Base-by-base conservation (phyloP, 2,888 invertebrate genomes). In the Drosophila pseudotalamancana region DNA sequence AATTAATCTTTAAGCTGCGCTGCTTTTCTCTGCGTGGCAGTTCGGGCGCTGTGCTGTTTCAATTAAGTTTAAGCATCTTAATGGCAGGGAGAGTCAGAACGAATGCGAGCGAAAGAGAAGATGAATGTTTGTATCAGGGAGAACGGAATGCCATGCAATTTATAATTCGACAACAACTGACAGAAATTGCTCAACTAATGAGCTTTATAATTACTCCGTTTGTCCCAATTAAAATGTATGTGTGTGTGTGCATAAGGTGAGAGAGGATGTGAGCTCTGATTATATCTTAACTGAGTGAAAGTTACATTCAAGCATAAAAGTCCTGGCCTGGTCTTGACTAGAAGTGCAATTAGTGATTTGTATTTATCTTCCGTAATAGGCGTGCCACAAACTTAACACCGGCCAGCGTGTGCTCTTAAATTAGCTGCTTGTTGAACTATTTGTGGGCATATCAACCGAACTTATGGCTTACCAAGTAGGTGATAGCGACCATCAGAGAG, bases 1-100 rank as follows among this genome's bases (percentile, higher is more conserved):
- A 79, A 79, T 79, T 79, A 84, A 85, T 79, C 78, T 68, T 81
- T 61, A 55, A 66, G 75, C 62, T 65, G 67, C 42, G 32, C 37
- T 50, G 53, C 25, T 16, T 6, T 14, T 18, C 29, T 23, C 6
- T 43, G 39, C 14, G 34, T 4, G 46, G 53, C 46, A 31, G n/a
- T 55, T 19, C 12, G 19, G 18, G 4, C 45, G 55, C 54, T 31
- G 49, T 57, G 46, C 40, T 53, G 72, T 59, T 81, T 81, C 82
- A 79, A 79, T 84, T 84, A 67, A 55, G 46, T 39, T 12, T n/a
- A 14, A 29, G 12, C 42, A 54, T n/a, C 32, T 48, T 37, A 11
- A 19, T 32, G 31, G n/a, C 6, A 6, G 27, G 29, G n/a, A 46
- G 42, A 16, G 14, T 11, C 34, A 18, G 25, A 11, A 6, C 27